Base-by-base conservation (phyloP, 1,140 invertebrate species). In the Caenorhabditis briggsae region DNA sequence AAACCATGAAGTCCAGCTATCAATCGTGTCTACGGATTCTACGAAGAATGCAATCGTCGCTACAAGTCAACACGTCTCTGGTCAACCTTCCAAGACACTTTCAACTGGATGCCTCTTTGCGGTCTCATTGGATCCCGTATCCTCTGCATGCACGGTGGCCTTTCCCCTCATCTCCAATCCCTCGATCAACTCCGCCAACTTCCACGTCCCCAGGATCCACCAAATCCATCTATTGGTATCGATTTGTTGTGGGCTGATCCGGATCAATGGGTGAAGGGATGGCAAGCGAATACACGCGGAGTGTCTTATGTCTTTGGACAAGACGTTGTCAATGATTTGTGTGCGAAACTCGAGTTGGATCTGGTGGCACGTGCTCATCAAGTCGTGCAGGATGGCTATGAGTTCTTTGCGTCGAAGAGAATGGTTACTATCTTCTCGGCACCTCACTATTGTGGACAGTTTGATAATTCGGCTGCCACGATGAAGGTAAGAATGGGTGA, bases 231-330 rank as follows among this genome's bases (percentile, higher is more conserved):
- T 8, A 85, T 90, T 16, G 85, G 65, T 2, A 85, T 90, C 94
- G 97, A 99, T 94, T 94, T 99, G 87, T 95, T 99, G 82, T 98
- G 97, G 97, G 97, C 96, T 89, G 97, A 98, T 94, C 97, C 97
- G 98, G 33, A 88, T 48, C 65, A 74, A 83, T 85, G 84, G 83
- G 93, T 93, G 65, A 83, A 93, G 84, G 94, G 94, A n/a, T 94
- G 94, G 94, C 94, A 93, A 74, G 94, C 94, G 87, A 94, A 94
- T 89, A 94, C 94, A 87, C 94, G 56, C 93, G 86, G 85, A 64
- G 88, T 89, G 1, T 85, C 58, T 18, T 89, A 94, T 90, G 94
- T 94, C 53, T 89, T 89, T 50, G 89, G 89, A 43, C 88, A 83
- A 33, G 88, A 89, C 55, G 82, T 89, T 23, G 89, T 89, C 12